Evolutionary conservation across 1,140 invertebrate species (phyloP).

Genomic region (Saccostrea cuccullata): DNA sequence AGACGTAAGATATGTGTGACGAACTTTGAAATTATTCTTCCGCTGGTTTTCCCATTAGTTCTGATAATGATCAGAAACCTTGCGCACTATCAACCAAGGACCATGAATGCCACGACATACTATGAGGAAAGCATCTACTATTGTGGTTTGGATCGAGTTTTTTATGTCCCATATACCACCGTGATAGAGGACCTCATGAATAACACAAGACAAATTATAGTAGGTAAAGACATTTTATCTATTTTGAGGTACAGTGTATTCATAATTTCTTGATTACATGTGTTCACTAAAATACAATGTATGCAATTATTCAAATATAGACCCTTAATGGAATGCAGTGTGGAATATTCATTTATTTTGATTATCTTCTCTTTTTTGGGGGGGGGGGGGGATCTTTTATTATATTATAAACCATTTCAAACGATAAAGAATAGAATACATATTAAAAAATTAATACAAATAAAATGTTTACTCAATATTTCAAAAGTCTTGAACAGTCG

Average conservation of each 20-base stretch:
- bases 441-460: too few relatives aligned
- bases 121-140: neutral
- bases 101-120: neutral
- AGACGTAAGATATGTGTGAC: constrained; percentile 16
- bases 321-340: too few relatives aligned
- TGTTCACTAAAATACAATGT: too few relatives aligned
- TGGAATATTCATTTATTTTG: too few relatives aligned
- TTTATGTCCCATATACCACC: neutral
- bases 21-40: neutral
- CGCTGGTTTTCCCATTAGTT: neutral
- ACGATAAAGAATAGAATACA: too few relatives aligned
- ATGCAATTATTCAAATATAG: too few relatives aligned
- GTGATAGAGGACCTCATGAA: neutral
- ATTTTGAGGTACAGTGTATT: neutral
- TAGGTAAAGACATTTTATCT: neutral
- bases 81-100: neutral
- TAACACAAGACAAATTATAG: neutral
- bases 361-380: too few relatives aligned
- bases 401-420: too few relatives aligned
- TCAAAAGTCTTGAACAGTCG: too few relatives aligned
- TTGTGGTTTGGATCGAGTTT: neutral
- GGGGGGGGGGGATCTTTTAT: too few relatives aligned
- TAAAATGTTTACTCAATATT: too few relatives aligned
- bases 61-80: neutral
- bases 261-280: neutral